phyloP scores from a whole-genome alignment of 2,888 invertebrate species.

The Cacoxenus indagator region DNA sequence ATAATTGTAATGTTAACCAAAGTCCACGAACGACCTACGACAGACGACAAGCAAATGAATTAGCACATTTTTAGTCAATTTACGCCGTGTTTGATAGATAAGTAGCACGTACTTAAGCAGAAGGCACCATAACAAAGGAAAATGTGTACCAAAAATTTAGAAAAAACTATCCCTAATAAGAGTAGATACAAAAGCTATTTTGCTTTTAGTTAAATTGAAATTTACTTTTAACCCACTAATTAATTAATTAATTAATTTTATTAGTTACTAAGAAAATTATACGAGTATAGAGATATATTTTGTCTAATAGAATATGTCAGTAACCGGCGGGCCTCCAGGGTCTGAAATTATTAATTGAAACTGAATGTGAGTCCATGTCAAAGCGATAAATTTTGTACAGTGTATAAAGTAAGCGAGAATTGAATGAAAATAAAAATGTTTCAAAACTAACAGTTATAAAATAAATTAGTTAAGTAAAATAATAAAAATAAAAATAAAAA shows the following conservation, averaged over 20 bases:
- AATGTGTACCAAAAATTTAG: neutral
- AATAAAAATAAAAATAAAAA: slow-evolving; percentile 7
- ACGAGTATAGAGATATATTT: no score
- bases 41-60: neutral
- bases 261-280: no score
- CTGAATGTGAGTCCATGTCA: slow-evolving; percentile 1
- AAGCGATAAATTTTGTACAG: neutral
- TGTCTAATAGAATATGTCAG: no score
- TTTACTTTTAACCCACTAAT: neutral
- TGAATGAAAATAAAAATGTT: neutral
- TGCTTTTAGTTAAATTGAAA: neutral
- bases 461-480: slow-evolving; percentile 8
- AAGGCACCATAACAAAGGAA: neutral
- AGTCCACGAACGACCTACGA: neutral
- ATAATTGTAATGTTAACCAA: slow-evolving; percentile 3
- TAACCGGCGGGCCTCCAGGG: no score
- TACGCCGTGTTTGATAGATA: neutral
- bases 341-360: no score
- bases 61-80: slow-evolving; percentile 14
- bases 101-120: neutral
- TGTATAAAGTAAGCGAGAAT: neutral
- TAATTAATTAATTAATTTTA: no score
- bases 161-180: neutral
- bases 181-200: neutral
- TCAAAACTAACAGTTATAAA: neutral